These are phyloP conservation scores for Eustalomyia histrio DNA, from an alignment of 2,888 invertebrate species.

Conservation along the genomic window DNA sequence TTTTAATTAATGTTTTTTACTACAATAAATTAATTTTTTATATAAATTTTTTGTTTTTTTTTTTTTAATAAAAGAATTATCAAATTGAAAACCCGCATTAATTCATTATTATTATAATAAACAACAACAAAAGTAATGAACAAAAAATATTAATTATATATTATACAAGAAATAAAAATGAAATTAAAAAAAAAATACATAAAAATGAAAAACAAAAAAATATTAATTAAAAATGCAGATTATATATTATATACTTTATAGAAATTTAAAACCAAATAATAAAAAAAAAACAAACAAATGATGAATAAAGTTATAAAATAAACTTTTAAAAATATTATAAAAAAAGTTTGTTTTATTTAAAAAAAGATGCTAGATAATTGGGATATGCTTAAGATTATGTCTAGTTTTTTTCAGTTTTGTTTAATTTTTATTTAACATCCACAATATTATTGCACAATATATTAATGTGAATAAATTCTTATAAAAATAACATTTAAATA, in stretches of 20 bases:
- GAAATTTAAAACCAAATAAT: slow-evolving; percentile 68
- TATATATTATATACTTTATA: slow-evolving; percentile 71
- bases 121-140: slow-evolving; percentile 39
- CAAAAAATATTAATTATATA: slow-evolving; percentile 62
- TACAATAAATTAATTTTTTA: background rate
- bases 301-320: slow-evolving; percentile 66
- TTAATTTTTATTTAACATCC: too few relatives aligned
- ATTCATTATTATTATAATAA: slow-evolving; percentile 30
- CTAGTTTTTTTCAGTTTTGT: too few relatives aligned
- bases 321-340: slow-evolving; percentile 66
- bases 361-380: background rate
- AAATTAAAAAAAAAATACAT: slow-evolving; percentile 24
- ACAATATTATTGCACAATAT: too few relatives aligned
- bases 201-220: slow-evolving; percentile 51
- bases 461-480: too few relatives aligned
- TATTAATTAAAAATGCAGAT: slow-evolving; percentile 67
- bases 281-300: slow-evolving; percentile 64
- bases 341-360: slow-evolving; percentile 52
- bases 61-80: slow-evolving; percentile 19
- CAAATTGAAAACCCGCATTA: slow-evolving; percentile 16
- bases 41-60: background rate
- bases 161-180: slow-evolving; percentile 60
- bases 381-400: too few relatives aligned
- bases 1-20: background rate
- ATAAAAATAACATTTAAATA: too few relatives aligned